Conservation (phyloP, 1,140 invertebrate genomes). For the Diorhabda sublineata region DNA sequence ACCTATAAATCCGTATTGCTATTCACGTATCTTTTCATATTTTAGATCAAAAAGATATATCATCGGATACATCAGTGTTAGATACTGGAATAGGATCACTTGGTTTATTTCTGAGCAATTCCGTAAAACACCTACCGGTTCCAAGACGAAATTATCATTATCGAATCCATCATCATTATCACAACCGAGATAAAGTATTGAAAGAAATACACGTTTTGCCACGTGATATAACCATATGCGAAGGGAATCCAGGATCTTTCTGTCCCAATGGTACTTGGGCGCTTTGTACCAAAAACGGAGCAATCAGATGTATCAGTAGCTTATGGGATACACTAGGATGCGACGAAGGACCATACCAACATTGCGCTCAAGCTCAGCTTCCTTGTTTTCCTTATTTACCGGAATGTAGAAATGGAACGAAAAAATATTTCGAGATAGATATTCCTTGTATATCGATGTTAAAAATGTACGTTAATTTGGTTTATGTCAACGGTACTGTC, state of each 20-base stretch:
- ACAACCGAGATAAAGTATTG: slow-evolving; percentile 24
- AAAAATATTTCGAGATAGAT: slow-evolving; percentile 17
- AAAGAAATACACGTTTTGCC: slow-evolving; percentile 18
- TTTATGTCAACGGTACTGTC: slow-evolving; percentile 19
- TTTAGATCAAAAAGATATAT: too few relatives aligned
- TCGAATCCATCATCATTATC: slow-evolving; percentile 29
- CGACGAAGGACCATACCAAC: slow-evolving; percentile 20
- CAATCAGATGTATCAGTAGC: slow-evolving; percentile 31
- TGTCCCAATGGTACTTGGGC: slow-evolving; percentile 27
- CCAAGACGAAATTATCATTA: slow-evolving; percentile 28
- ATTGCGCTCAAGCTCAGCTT: slow-evolving; percentile 15
- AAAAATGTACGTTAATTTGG: slow-evolving; percentile 16
- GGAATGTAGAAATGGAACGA: slow-evolving; percentile 15
- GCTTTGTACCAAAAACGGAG: slow-evolving; percentile 25
- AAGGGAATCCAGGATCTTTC: slow-evolving; percentile 18
- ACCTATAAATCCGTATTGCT: too few relatives aligned
- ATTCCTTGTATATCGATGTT: slow-evolving; percentile 25
- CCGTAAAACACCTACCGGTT: slow-evolving; percentile 16
- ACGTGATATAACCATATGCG: slow-evolving; percentile 24
- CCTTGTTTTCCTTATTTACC: neutral
- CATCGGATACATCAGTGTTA: neutral
- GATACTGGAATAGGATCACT: slow-evolving; percentile 25
- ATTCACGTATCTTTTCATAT: too few relatives aligned
- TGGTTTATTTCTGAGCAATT: slow-evolving; percentile 27
- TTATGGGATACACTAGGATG: slow-evolving; percentile 24